These are phyloP conservation scores for Rhopalosiphum padi DNA, from an alignment of 1,140 invertebrate genomes.

Conservation along the genomic window DNA sequence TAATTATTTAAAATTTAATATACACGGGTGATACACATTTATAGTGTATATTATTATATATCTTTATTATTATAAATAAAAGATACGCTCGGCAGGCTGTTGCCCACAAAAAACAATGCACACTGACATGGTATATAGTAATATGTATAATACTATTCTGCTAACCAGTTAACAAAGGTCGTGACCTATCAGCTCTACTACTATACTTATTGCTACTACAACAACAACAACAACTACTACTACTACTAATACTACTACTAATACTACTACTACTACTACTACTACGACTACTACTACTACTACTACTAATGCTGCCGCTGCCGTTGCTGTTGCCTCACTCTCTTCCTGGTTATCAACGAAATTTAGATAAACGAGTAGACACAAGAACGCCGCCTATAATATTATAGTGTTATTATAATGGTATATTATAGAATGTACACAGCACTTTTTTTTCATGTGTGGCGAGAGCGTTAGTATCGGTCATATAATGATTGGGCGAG, in stretches of 20 bases:
- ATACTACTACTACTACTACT: background rate
- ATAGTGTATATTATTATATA: background rate
- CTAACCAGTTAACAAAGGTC: constrained; percentile 43
- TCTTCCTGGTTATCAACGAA: constrained; percentile 22
- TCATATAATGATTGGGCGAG: background rate
- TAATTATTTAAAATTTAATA: background rate
- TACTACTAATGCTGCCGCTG: background rate
- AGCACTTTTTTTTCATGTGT: background rate
- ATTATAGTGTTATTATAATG: background rate
- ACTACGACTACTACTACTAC: background rate
- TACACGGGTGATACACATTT: background rate
- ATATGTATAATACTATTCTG: background rate
- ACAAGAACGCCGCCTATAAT: background rate
- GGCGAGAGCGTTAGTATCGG: background rate
- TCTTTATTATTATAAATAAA: background rate
- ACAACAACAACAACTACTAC: background rate
- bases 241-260: background rate
- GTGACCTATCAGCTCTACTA: background rate
- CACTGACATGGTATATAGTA: background rate
- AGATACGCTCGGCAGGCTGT: background rate
- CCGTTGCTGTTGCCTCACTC: background rate
- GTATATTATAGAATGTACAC: background rate
- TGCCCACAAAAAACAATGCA: background rate
- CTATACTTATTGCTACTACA: background rate
- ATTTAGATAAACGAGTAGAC: background rate